A percentile compares a stretch with the other conserved stretches of the same genome.
These are phyloP conservation scores for Drosophila sordidula DNA, from an alignment of 2,888 invertebrate genomes.

Conservation along the genomic window DNA sequence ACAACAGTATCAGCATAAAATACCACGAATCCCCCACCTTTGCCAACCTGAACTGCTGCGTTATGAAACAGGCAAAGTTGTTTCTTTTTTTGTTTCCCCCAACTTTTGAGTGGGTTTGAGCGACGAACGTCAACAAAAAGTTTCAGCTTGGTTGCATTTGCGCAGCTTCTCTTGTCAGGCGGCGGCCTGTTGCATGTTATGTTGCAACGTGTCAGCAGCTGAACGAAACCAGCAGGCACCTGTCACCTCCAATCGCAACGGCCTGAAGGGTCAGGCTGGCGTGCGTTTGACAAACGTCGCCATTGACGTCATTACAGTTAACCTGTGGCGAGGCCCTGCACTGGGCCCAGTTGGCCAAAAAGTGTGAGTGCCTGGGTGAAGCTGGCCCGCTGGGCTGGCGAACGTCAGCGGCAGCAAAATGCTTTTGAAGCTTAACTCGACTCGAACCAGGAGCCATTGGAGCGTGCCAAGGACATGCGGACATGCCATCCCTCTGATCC, in stretches of 20 bases:
- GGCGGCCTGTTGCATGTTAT: constrained; percentile 71
- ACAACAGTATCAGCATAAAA: not conserved
- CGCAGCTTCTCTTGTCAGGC: constrained; percentile 33
- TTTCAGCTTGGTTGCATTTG: constrained; percentile 50
- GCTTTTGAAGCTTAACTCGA: constrained; percentile 56
- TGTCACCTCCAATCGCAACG: constrained; percentile 1
- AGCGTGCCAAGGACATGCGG: constrained; percentile 60
- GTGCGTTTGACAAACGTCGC: constrained; percentile 50
- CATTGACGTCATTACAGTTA: constrained; percentile 60
- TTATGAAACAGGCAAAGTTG: constrained; percentile 25
- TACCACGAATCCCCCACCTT: not conserved
- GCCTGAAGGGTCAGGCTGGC: constrained; percentile 8
- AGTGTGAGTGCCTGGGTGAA: not conserved
- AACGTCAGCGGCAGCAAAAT: constrained; percentile 42
- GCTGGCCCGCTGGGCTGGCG: constrained; percentile 2
- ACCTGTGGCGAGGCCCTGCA: constrained; percentile 30
- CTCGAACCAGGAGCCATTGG: constrained; percentile 46
- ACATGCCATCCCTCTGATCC: constrained; percentile 15
- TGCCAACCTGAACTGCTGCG: constrained; percentile 8
- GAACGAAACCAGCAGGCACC: constrained; percentile 19
- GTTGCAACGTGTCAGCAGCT: constrained; percentile 70
- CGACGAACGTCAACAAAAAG: constrained; percentile 30
- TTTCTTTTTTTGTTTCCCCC: not conserved
- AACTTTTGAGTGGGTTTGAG: constrained; percentile 25
- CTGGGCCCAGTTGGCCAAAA: constrained; percentile 14